These are phyloP conservation scores for Melinopterus prodromus DNA, from an alignment of 2,888 invertebrate species.

Conservation along the genomic window DNA sequence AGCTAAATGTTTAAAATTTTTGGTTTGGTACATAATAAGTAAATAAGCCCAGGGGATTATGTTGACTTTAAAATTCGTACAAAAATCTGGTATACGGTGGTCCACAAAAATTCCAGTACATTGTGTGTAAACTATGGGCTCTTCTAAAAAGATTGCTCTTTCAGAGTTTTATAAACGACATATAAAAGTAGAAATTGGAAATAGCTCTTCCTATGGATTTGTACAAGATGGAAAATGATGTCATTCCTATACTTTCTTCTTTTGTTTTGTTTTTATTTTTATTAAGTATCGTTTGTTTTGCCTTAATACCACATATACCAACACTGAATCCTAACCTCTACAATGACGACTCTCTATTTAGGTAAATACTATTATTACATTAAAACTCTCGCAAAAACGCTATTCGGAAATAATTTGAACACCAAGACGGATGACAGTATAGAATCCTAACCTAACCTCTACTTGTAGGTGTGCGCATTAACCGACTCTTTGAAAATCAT, in stretches of 20 bases:
- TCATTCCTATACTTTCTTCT: constrained; percentile 18
- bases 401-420: constrained; percentile 20
- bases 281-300: constrained; percentile 17
- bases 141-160: constrained; percentile 33
- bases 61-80: constrained; percentile 22
- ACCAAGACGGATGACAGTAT: not conserved
- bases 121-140: constrained; percentile 31
- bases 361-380: not conserved
- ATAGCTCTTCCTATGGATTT: constrained; percentile 25
- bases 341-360: constrained; percentile 10
- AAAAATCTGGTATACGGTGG: constrained; percentile 47
- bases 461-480: constrained; percentile 8
- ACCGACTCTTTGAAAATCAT: constrained; percentile 5
- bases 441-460: not conserved
- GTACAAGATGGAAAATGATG: constrained; percentile 24
- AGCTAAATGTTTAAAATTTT: constrained; percentile 8
- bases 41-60: not conserved
- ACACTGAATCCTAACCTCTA: constrained; percentile 4
- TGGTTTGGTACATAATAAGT: constrained; percentile 26
- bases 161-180: constrained; percentile 38
- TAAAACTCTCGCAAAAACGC: constrained; percentile 16
- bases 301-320: constrained; percentile 9
- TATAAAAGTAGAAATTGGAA: constrained; percentile 53
- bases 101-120: constrained; percentile 55
- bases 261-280: constrained; percentile 15